These are phyloP conservation scores for Taenioides sp. DNA, from an alignment of 2,797 vertebrate species.

Conservation along the genomic window DNA sequence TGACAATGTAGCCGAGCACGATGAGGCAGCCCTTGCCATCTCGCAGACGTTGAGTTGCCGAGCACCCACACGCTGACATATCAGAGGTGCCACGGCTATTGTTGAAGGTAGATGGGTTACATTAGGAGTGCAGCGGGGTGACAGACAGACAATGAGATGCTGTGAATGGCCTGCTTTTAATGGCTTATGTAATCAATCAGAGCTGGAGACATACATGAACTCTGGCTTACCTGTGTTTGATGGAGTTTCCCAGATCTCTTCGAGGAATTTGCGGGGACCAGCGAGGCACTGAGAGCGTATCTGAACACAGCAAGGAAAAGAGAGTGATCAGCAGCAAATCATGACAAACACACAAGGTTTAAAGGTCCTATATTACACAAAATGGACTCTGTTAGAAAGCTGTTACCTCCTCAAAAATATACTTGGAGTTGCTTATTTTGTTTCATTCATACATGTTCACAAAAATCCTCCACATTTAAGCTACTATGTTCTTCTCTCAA, in stretches of 20 bases:
- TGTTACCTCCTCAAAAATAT: too few species aligned
- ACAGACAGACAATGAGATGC: slow-evolving; percentile 15
- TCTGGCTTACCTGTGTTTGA: slow-evolving; percentile 93
- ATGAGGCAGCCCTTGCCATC: slow-evolving; percentile 30
- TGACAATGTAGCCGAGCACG: slow-evolving; percentile 19
- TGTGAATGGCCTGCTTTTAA: slow-evolving; percentile 52
- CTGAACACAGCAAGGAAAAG: slow-evolving; percentile 61
- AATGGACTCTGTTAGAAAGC: too few species aligned
- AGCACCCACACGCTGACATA: slow-evolving; percentile 41
- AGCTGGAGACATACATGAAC: slow-evolving; percentile 7
- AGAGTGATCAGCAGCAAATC: slow-evolving; percentile 1
- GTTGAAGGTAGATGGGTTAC: slow-evolving; percentile 51
- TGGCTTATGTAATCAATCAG: slow-evolving; percentile 49
- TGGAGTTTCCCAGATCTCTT: slow-evolving; percentile 98
- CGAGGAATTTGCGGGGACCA: slow-evolving; percentile 99
- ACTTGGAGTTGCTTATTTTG: too few species aligned
- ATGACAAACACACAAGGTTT: neutral
- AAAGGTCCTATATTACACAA: neutral
- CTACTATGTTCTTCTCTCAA: too few species aligned
- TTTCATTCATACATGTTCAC: too few species aligned
- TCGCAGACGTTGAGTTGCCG: slow-evolving; percentile 35
- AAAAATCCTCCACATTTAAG: too few species aligned
- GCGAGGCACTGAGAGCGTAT: slow-evolving; percentile 97
- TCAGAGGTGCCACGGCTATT: slow-evolving; percentile 20
- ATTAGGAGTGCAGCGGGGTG: slow-evolving; percentile 40